Evolutionary conservation across 2,888 invertebrate genomes (phyloP).

Genomic region (Cotesia congregata): DNA sequence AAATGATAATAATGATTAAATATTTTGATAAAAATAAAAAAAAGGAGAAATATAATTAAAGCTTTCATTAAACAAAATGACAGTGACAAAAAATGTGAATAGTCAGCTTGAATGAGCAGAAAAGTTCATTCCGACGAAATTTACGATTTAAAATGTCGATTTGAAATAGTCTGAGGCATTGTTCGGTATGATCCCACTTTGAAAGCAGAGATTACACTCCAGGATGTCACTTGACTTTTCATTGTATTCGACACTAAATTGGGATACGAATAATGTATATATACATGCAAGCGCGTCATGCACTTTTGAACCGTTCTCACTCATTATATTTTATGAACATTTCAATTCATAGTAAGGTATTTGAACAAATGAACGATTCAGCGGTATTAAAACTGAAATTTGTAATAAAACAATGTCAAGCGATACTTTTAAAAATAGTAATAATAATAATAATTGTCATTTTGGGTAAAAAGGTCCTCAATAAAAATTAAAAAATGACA

Average conservation of each 20-base stretch:
- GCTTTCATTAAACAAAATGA: slow-evolving; percentile 17
- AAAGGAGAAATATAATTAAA: neutral
- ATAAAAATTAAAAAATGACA: too few relatives aligned
- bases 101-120: slow-evolving; percentile 29
- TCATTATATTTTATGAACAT: neutral
- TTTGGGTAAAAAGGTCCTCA: too few relatives aligned
- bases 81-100: slow-evolving; percentile 22
- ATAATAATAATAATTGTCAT: neutral
- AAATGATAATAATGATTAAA: too few relatives aligned
- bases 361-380: neutral
- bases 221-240: slow-evolving; percentile 36
- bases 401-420: neutral
- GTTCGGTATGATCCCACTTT: slow-evolving; percentile 35
- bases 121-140: slow-evolving; percentile 24
- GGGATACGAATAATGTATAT: slow-evolving; percentile 25
- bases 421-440: neutral
- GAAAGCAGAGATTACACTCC: slow-evolving; percentile 37
- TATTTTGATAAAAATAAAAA: too few relatives aligned
- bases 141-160: slow-evolving; percentile 33
- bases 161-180: slow-evolving; percentile 35
- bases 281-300: slow-evolving; percentile 25
- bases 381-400: neutral
- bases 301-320: slow-evolving; percentile 25
- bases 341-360: neutral
- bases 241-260: slow-evolving; percentile 29